Percentiles rank a stretch among this genome's conserved stretches.
phyloP scores from a whole-genome alignment of 2,797 vertebrate genomes.

The Aulostomus chinensis region DNA sequence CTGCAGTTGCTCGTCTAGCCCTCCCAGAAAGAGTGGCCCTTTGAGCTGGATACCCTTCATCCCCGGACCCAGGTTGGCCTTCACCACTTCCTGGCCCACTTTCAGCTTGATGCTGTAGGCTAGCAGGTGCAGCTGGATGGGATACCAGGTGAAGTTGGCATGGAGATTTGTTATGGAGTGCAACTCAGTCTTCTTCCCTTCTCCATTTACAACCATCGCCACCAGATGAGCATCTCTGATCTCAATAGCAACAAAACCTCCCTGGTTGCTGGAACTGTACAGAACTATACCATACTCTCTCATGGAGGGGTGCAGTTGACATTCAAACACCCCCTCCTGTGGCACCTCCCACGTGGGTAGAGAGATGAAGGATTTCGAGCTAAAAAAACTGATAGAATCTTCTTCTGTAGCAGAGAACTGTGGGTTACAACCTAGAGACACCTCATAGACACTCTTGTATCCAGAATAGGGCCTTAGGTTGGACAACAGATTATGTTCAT shows the following conservation, averaged over 20 bases:
- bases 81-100: constrained; percentile 80
- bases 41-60: constrained; percentile 71
- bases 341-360: constrained; percentile 81
- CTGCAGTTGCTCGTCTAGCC: constrained; percentile 73
- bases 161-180: constrained; percentile 73
- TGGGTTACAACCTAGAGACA: constrained; percentile 86
- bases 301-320: constrained; percentile 76
- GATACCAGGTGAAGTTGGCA: constrained; percentile 82
- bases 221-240: constrained; percentile 82
- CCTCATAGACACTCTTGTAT: constrained; percentile 84
- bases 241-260: constrained; percentile 85
- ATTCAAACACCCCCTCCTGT: constrained; percentile 80
- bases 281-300: constrained; percentile 81
- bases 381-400: constrained; percentile 89
- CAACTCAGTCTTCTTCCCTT: constrained; percentile 72
- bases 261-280: constrained; percentile 79
- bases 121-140: constrained; percentile 78
- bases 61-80: constrained; percentile 63
- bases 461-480: constrained; percentile 84
- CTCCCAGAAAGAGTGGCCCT: constrained; percentile 85
- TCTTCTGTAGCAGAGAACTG: constrained; percentile 87
- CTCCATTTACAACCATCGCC: constrained; percentile 71
- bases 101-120: constrained; percentile 78
- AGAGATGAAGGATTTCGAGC: constrained; percentile 85
- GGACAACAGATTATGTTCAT: constrained; percentile 82